Evolutionary conservation across 2,797 vertebrate genomes (phyloP).

Genomic region (Enteromius thamalakanensis): DNA sequence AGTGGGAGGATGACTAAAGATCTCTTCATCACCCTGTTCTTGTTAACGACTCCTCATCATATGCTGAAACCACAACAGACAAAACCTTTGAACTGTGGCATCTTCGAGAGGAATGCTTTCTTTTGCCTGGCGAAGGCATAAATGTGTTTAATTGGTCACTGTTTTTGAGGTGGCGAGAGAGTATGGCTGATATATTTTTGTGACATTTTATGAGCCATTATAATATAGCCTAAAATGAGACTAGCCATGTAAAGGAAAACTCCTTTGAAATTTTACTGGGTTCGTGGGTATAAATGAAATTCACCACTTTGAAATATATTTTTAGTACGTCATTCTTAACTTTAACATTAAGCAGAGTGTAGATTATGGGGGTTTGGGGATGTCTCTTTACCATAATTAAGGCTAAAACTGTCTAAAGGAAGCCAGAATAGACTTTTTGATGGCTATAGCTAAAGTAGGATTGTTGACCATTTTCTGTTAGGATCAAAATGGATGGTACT

Average conservation of each 20-base stretch:
- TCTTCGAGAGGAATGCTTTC: constrained; percentile 57
- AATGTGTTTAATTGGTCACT: constrained; percentile 66
- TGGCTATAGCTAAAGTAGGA: neutral
- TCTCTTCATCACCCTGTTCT: constrained; percentile 53
- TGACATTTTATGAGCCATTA: constrained; percentile 9
- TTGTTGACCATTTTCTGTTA: neutral
- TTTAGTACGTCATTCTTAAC: neutral
- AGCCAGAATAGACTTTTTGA: neutral
- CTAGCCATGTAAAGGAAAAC: neutral
- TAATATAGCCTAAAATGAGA: constrained; percentile 28
- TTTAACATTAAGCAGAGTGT: constrained; percentile 22
- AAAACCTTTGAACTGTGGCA: constrained; percentile 57
- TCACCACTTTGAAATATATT: constrained; percentile 25
- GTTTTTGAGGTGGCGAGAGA: constrained; percentile 58
- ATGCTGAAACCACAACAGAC: constrained; percentile 69
- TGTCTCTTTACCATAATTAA: constrained; percentile 7
- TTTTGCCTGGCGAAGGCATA: constrained; percentile 43
- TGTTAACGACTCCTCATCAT: constrained; percentile 65
- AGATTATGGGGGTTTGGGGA: constrained; percentile 2
- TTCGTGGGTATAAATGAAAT: constrained; percentile 33
- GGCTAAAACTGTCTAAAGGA: neutral
- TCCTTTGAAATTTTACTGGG: constrained; percentile 43
- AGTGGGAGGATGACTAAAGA: constrained; percentile 45
- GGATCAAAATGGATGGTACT: neutral
- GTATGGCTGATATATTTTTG: constrained; percentile 57